Evolutionary conservation across 2,113 vertebrate genomes (phyloP).

Genomic region (Corydoras sp.): DNA sequence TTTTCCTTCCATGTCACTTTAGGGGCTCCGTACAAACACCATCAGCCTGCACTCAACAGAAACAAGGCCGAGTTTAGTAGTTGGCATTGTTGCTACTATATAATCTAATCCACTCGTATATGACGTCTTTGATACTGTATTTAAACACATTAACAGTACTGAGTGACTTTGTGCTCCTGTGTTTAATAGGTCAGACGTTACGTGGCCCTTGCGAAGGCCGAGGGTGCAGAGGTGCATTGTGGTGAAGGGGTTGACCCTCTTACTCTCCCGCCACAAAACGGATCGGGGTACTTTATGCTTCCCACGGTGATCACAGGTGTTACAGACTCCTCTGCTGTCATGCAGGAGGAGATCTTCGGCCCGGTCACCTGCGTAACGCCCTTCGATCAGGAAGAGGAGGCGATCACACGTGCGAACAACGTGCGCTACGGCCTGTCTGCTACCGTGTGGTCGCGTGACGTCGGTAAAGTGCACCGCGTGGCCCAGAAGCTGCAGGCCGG

Average conservation of each 20-base stretch:
- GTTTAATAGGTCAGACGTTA: constrained; percentile 77
- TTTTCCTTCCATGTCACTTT: no score
- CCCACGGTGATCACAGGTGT: constrained; percentile 82
- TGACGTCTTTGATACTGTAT: no score
- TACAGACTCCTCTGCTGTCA: constrained; percentile 77
- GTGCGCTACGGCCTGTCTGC: constrained; percentile 87
- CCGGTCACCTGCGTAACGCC: constrained; percentile 83
- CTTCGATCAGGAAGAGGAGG: constrained; percentile 89
- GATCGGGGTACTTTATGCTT: constrained; percentile 84
- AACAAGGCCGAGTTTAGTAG: no score
- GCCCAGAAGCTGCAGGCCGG: constrained; percentile 79
- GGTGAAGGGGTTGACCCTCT: constrained; percentile 84
- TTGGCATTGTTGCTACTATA: no score
- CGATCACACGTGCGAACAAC: constrained; percentile 74
- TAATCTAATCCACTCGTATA: no score
- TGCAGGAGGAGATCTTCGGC: constrained; percentile 98
- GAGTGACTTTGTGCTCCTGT: constrained; percentile 7
- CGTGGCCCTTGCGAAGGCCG: constrained; percentile 71
- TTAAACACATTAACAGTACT: not conserved
- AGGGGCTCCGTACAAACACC: no score
- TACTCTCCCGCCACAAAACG: constrained; percentile 65
- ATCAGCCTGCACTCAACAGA: no score
- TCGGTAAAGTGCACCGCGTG: constrained; percentile 79
- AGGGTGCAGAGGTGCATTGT: constrained; percentile 81
- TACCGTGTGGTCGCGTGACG: constrained; percentile 80